Evolutionary conservation across 2,797 vertebrate genomes (phyloP), one percentile per base, ranked within the genome.

Genomic region (Aplochiton taeniatus): DNA sequence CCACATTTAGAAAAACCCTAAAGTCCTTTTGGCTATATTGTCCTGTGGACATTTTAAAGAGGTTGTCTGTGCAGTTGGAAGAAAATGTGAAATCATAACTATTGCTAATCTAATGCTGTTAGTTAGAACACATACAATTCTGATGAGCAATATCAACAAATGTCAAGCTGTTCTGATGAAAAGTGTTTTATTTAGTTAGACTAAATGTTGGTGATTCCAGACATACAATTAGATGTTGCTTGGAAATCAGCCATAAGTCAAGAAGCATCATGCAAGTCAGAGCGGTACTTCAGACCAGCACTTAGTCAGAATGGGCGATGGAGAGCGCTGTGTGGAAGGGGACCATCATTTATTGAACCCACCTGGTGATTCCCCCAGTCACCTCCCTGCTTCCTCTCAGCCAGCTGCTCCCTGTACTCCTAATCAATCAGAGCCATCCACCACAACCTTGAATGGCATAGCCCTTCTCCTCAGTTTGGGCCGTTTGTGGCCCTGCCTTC

Each of bases 291-390:
- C 51, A 75, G 74, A 74, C 55, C 64, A 53, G 77, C 68, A 61
- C 66, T 74, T 65, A 43, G 60, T 71, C 66, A 72, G 65, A 58
- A 68, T 12, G 63, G 73, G 72, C 70, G 63, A 75, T 57, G 48
- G 72, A 80, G 65, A 69, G 70, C 63, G 58, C 51, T 56, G 71
- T 63, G 66, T 72, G 63, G 73, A 80, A 69, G 64, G 72, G 75
- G 77, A 78, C 85, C 79, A 88, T 90, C 85, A 91, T 90, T 89
- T 87, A 90, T 83, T 11, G 59, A 46, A 83, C 84, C 85, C 90
- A 90, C 91, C 84, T 90, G 89, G 87, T 89, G 88, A 91, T 90
- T 91, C 84, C 84, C 86, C 82, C 83, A 83, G 88, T 88, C 87
- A 85, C 90, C 86, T 90, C 90, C 86, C 82, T 76, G 81, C 85